A percentile compares a stretch with the other conserved stretches of the same genome.
Conservation (phyloP, 2,113 vertebrate species). For the Sitta europaea region DNA sequence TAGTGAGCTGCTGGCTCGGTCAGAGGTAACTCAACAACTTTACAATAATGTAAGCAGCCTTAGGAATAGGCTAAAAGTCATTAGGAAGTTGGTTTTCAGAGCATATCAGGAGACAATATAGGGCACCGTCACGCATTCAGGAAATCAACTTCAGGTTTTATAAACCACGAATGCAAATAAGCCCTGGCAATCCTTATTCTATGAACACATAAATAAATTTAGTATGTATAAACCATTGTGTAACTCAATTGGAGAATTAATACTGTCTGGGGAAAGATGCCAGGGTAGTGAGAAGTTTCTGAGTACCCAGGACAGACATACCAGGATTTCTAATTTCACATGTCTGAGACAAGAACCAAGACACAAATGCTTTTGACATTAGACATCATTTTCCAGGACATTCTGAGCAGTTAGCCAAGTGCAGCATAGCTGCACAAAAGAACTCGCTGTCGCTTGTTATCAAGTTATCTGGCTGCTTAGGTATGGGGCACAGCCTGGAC, state of each 20-base stretch:
- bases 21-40: background rate
- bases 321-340: background rate
- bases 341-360: background rate
- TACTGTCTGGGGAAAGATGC: background rate
- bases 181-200: background rate
- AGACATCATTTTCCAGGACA: background rate
- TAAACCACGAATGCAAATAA: slow-evolving; percentile 40
- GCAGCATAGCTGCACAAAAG: background rate
- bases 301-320: background rate
- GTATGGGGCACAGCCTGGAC: background rate
- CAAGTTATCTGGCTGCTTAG: background rate
- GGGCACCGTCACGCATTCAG: background rate
- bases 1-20: background rate
- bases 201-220: background rate
- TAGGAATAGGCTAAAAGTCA: background rate
- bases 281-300: background rate
- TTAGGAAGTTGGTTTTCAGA: background rate
- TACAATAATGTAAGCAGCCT: background rate
- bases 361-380: background rate
- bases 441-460: background rate
- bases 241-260: background rate
- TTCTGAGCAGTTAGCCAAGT: background rate
- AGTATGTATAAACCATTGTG: background rate
- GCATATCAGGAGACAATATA: background rate
- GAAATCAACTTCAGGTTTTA: background rate